Evolutionary conservation across 2,888 invertebrate species (phyloP).

Genomic region (Aproaerema taeniolella): DNA sequence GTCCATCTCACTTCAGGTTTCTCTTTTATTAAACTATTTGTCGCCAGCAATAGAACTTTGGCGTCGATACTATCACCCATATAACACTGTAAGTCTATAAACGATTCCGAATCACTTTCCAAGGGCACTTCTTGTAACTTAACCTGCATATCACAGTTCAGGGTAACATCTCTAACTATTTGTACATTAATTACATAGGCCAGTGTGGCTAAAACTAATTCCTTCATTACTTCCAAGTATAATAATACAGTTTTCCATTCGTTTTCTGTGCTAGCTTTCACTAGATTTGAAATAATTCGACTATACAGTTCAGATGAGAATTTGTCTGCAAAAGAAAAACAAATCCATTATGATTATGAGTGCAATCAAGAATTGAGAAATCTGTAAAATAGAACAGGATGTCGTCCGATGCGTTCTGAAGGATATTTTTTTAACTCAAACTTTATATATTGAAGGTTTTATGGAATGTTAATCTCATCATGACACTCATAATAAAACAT

Average conservation of each 20-base stretch:
- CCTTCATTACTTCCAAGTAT: conserved; percentile 56
- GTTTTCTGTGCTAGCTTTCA: conserved; percentile 47
- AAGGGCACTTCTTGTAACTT: conserved; percentile 58
- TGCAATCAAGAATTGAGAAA: no score
- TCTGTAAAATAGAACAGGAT: no score
- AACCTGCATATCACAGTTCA: conserved; percentile 60
- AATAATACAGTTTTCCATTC: conserved; percentile 57
- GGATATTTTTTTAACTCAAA: no score
- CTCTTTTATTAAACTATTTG: conserved; percentile 77
- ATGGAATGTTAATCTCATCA: no score
- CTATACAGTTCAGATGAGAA: conserved; percentile 54
- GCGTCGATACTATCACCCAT: conserved; percentile 69
- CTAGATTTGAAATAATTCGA: conserved; percentile 50
- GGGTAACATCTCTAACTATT: conserved; percentile 55
- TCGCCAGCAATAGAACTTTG: conserved; percentile 77
- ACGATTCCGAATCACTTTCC: conserved; percentile 41
- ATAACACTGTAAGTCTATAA: conserved; percentile 79
- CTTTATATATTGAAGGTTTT: no score
- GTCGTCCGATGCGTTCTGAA: no score
- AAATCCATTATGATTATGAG: no score
- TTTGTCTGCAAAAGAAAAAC: conserved; percentile 49
- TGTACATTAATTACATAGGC: conserved; percentile 68
- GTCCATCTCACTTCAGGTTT: conserved; percentile 82
- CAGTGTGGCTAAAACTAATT: conserved; percentile 53
- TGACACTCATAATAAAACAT: no score